phyloP scores from a whole-genome alignment of 1,140 invertebrate species.

The Telenomus remus region DNA sequence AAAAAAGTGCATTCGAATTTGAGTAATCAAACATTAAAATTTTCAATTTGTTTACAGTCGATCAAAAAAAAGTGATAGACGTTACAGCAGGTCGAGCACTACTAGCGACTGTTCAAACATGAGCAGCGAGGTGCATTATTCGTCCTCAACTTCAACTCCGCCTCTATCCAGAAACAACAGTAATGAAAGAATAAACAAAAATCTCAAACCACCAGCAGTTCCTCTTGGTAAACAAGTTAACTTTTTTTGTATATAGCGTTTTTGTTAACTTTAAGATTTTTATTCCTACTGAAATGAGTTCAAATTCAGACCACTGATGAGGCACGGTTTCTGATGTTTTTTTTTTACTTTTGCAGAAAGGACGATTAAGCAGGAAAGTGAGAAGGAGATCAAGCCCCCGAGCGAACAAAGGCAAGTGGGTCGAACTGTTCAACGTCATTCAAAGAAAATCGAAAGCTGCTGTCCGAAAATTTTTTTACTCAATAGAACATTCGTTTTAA shows the following conservation, averaged over 20 bases:
- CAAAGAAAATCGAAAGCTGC: slow-evolving; percentile 55
- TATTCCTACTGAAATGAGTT: slow-evolving; percentile 22
- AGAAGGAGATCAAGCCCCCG: slow-evolving; percentile 66
- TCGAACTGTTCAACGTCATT: slow-evolving; percentile 53
- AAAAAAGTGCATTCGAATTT: neutral
- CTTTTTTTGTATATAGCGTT: no score
- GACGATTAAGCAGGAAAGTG: slow-evolving; percentile 68
- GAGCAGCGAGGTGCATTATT: slow-evolving; percentile 73
- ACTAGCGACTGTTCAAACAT: slow-evolving; percentile 72
- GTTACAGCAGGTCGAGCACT: slow-evolving; percentile 72
- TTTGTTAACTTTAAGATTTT: slow-evolving; percentile 23
- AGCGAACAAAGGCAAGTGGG: slow-evolving; percentile 69
- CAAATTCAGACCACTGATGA: slow-evolving; percentile 26
- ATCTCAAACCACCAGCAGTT: slow-evolving; percentile 61
- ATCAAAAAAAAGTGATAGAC: slow-evolving; percentile 66
- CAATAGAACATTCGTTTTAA: neutral
- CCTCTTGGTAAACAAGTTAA: slow-evolving; percentile 62
- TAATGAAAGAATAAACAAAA: slow-evolving; percentile 67
- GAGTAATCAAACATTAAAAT: neutral
- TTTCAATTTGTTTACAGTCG: slow-evolving; percentile 62
- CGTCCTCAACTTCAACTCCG: slow-evolving; percentile 71
- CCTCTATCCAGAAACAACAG: slow-evolving; percentile 71
- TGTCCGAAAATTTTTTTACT: neutral
- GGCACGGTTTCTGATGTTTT: slow-evolving; percentile 32
- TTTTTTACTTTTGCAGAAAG: slow-evolving; percentile 64